phyloP scores from a whole-genome alignment of 2,113 vertebrate genomes.

The Numenius arquata region DNA sequence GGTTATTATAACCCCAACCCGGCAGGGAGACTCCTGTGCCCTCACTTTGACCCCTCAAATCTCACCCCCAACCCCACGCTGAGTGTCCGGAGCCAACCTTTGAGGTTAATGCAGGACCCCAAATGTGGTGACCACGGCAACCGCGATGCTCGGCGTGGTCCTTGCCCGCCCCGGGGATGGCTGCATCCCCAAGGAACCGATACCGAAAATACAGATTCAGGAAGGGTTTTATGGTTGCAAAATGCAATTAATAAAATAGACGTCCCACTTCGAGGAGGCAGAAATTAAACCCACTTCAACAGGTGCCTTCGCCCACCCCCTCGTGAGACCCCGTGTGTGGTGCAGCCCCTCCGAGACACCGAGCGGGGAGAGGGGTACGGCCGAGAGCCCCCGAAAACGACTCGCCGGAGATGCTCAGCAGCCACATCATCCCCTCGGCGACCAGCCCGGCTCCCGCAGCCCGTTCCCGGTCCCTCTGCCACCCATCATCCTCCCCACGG shows the following conservation, averaged over 20 bases:
- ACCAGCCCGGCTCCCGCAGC: background rate
- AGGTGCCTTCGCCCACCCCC: background rate
- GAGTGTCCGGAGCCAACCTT: background rate
- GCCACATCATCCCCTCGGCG: accelerated
- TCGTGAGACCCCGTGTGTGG: accelerated
- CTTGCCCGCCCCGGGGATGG: background rate
- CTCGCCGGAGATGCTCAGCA: accelerated
- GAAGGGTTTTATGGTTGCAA: background rate
- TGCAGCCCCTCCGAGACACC: accelerated
- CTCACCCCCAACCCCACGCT: background rate
- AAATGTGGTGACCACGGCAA: background rate
- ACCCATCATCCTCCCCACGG: accelerated
- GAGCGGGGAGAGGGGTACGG: accelerated
- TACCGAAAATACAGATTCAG: accelerated
- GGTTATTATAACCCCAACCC: too few relatives aligned
- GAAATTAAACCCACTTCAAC: background rate
- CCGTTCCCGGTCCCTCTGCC: accelerated
- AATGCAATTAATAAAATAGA: accelerated
- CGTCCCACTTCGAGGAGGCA: accelerated
- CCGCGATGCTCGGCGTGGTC: accelerated
- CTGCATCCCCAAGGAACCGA: accelerated
- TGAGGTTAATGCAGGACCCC: background rate
- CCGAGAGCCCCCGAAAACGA: background rate
- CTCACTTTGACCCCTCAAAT: accelerated
- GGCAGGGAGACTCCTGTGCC: background rate